Evolutionary conservation across 2,113 vertebrate genomes (phyloP).

Genomic region (Uria lomvia): DNA sequence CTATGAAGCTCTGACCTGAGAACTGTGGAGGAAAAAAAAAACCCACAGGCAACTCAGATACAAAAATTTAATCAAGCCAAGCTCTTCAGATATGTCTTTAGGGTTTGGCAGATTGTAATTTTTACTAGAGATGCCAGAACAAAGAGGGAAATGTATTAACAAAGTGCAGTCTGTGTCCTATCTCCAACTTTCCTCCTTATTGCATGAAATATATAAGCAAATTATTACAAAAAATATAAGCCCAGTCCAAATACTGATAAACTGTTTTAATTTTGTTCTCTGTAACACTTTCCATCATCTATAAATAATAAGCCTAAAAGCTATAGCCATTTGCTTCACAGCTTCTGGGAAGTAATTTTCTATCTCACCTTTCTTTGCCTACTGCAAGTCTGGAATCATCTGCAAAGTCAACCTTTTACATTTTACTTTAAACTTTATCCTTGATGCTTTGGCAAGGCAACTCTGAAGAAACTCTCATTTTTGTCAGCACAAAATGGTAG

Average conservation of each 20-base stretch:
- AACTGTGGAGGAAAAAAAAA: neutral
- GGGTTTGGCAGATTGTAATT: neutral
- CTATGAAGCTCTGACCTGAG: neutral
- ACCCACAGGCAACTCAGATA: accelerated
- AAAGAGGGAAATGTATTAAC: neutral
- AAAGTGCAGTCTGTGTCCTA: neutral
- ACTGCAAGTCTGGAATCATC: neutral
- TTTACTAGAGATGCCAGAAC: neutral
- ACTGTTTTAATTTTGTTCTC: neutral
- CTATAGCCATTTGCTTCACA: neutral
- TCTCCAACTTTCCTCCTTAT: neutral
- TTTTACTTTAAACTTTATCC: neutral
- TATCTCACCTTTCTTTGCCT: conserved; percentile 1
- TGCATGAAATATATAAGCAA: neutral
- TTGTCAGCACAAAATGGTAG: neutral
- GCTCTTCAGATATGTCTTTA: neutral
- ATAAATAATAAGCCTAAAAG: neutral
- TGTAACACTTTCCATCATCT: neutral
- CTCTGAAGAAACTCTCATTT: neutral
- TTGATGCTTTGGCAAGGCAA: neutral
- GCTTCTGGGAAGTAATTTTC: neutral
- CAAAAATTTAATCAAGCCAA: neutral
- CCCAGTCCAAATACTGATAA: neutral
- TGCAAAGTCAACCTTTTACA: neutral
- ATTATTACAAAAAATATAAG: neutral